Evolutionary conservation across 1,140 invertebrate species (phyloP), one percentile per base, ranked within the genome.

Genomic region (Drosophila arizonae): DNA sequence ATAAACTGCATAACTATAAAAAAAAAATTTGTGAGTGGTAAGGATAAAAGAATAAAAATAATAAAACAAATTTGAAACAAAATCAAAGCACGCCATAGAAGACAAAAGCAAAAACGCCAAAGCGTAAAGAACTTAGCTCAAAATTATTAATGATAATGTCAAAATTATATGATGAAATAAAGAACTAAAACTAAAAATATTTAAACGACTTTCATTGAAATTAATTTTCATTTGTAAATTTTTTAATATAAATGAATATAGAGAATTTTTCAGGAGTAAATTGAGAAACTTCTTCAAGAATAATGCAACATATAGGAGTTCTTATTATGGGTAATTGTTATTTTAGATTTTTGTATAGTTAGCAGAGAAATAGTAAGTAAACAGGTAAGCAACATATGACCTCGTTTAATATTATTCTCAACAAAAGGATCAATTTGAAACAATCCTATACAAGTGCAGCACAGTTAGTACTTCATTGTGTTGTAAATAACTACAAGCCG

Each of bases 101-200:
- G 54, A 56, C 43, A 52, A 58, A 24, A 74, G 70, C 28, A 70
- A 70, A 82, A 67, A 65, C 77, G 79, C 70, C 72, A 73, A 68
- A 55, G 66, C 66, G 82, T 80, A 77, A 73, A 55, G 60, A 81
- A 87, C 77, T 86, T 87, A 86, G 82, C 82, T 86, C 82, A 90
- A 79, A 86, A 78, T 82, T 77, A 80, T 77, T 77, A 62, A 78
- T 52, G 72, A 86, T 76, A 81, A 81, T 54, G 84, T 72, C 82
- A 87, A 82, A 77, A 87, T 87, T 86, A 86, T 87, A 88, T 87
- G 76, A 86, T 36, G 76, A 86, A 82, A 79, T 87, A 86, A 86
- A 87, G 68, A 87, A 79, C 79, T 82, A 60, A 72, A 76, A 58
- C 41, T 33, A 36, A 66, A 58, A 77, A 54, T 28, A 72, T 3